Evolutionary conservation across 1,140 invertebrate species (phyloP), one percentile per base, ranked within the genome.

Genomic region (Drosophila rhopaloa): DNA sequence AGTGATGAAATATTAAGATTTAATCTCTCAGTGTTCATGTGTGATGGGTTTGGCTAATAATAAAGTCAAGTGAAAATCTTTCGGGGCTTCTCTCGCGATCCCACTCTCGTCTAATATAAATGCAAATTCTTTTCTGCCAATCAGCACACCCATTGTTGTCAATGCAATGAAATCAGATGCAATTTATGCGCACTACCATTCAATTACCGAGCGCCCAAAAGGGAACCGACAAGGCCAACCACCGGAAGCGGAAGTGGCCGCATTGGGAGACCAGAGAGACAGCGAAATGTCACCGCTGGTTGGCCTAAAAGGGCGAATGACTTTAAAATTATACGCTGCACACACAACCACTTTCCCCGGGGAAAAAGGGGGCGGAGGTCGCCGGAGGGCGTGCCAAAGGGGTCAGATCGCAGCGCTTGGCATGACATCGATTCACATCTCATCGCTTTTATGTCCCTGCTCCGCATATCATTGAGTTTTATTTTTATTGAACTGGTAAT

Each of bases 401-500:
- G 66, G 66, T 71, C 68, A 71, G 51, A 40, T 55, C 61, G 66
- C 48, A 14, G 19, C 48, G 48, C 57, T 37, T 57, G 56, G 54
- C 50, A 46, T 53, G 75, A 53, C 76, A 43, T 57, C 41, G 77
- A 35, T 53, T 43, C 65, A 40, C 65, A 71, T 50, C 44, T 53
- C 67, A 47, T 57, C 56, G 55, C 66, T 80, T 84, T 80, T 84
- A 84, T 84, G 76, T 61, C 47, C 50, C 72, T 56, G 53, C 63
- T 19, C 55, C 72, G 81, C 81, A 85, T 85, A 75, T 80, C 82
- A 79, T 85, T 85, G 81, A 81, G 75, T 79, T 85, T 85, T 85
- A 85, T 85, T 85, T 85, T 85, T 85, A 85, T 85, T 85, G 82
- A 85, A 81, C 78, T 71, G 78, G 81, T 85, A 85, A 85, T 85